phyloP scores from a whole-genome alignment of 2,113 vertebrate species.

The Cromileptes altivelis region DNA sequence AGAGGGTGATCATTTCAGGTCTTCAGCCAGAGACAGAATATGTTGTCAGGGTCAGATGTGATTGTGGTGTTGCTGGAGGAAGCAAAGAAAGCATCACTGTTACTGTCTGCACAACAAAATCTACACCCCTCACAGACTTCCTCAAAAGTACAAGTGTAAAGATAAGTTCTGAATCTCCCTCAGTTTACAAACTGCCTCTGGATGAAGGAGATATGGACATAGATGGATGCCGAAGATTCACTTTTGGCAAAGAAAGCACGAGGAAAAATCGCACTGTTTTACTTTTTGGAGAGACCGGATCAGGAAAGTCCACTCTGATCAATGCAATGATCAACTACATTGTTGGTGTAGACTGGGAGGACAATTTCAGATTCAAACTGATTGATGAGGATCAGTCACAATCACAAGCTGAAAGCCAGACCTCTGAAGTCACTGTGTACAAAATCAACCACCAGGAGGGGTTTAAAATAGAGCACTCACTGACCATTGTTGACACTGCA shows the following conservation, averaged over 20 bases:
- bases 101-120: too few relatives aligned
- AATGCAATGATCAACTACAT: conserved; percentile 72
- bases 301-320: conserved; percentile 70
- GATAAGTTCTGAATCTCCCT: not conserved
- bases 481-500: conserved; percentile 80
- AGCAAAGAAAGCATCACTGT: too few relatives aligned
- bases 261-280: conserved; percentile 57
- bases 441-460: conserved; percentile 59
- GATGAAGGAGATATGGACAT: not conserved
- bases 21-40: too few relatives aligned
- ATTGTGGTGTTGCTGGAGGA: too few relatives aligned
- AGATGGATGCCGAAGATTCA: conserved; percentile 31
- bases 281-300: conserved; percentile 72
- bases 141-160: conserved; percentile 23
- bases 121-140: not conserved
- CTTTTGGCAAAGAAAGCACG: not conserved
- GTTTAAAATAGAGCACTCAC: conserved; percentile 52
- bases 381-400: conserved; percentile 51
- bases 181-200: conserved; percentile 44
- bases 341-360: conserved; percentile 66
- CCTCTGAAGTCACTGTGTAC: conserved; percentile 72
- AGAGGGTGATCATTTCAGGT: too few relatives aligned
- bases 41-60: too few relatives aligned
- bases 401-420: conserved; percentile 48
- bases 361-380: too few relatives aligned